A percentile compares a stretch with the other conserved stretches of the same genome.
phyloP scores from a whole-genome alignment of 2,888 invertebrate species.

The Lordiphosa fenestrarum region DNA sequence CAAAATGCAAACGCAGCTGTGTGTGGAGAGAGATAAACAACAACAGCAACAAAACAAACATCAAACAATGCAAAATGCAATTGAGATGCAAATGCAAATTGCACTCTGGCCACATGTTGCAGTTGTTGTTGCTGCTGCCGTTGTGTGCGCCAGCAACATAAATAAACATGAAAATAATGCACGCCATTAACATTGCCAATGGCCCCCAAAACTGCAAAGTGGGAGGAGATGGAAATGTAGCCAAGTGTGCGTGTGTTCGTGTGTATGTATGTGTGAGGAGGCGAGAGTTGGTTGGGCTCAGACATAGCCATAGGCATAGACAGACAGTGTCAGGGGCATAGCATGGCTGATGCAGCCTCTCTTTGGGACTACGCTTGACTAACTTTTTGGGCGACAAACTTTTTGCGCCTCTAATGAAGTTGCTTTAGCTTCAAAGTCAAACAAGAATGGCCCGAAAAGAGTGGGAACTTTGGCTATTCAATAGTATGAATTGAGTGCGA shows the following conservation, averaged over 20 bases:
- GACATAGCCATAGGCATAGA: too few species aligned
- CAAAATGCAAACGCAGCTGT: conserved; percentile 65
- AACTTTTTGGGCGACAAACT: conserved; percentile 45
- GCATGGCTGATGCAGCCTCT: too few species aligned
- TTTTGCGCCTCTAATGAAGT: conserved; percentile 63
- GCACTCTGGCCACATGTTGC: conserved; percentile 63
- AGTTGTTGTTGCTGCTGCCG: conserved; percentile 12
- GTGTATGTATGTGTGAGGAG: conserved; percentile 1
- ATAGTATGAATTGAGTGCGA: too few species aligned
- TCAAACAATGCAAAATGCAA: conserved; percentile 69
- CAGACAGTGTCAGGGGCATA: conserved; percentile 9
- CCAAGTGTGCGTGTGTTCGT: not conserved
- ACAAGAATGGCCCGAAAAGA: too few species aligned
- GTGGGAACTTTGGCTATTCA: too few species aligned
- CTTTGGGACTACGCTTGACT: too few species aligned
- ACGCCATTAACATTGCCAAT: conserved; percentile 75
- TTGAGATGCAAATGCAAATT: conserved; percentile 75
- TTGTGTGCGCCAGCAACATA: conserved; percentile 62
- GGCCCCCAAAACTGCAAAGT: conserved; percentile 60
- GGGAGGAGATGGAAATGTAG: not conserved
- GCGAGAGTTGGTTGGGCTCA: too few species aligned
- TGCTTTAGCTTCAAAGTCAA: conserved; percentile 29
- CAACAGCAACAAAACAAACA: conserved; percentile 44
- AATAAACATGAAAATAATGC: conserved; percentile 75
- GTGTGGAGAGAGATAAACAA: conserved; percentile 49